phyloP scores from a whole-genome alignment of 2,888 invertebrate species.

The Lymantria monacha region DNA sequence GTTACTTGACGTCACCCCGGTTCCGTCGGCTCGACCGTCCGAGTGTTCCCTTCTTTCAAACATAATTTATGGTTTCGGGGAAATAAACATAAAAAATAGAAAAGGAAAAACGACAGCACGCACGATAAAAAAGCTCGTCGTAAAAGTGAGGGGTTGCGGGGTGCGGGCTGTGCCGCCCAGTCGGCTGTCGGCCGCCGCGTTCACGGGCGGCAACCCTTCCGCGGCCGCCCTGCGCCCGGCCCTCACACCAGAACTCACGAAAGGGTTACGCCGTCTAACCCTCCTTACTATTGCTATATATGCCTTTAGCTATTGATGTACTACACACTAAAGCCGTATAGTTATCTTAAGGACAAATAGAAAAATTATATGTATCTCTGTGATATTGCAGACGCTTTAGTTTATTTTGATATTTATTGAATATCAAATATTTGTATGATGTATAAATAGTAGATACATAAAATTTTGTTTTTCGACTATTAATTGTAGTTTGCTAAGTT shows the following conservation, averaged over 20 bases:
- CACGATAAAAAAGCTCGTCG: slow-evolving; percentile 82
- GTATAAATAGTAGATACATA: slow-evolving; percentile 1
- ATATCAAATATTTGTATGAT: background rate
- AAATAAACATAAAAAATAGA: slow-evolving; percentile 84
- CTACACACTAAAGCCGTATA: slow-evolving; percentile 1
- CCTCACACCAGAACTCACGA: slow-evolving; percentile 54
- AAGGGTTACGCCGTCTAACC: slow-evolving; percentile 77
- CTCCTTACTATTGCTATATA: slow-evolving; percentile 45
- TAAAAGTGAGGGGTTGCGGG: slow-evolving; percentile 70
- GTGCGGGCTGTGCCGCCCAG: slow-evolving; percentile 52
- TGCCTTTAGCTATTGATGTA: slow-evolving; percentile 32
- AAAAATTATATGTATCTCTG: background rate
- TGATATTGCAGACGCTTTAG: background rate
- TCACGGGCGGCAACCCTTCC: slow-evolving; percentile 77
- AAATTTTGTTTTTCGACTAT: too few species aligned
- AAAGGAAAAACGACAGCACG: slow-evolving; percentile 82
- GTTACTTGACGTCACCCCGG: slow-evolving; percentile 74
- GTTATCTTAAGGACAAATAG: background rate
- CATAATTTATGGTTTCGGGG: slow-evolving; percentile 83
- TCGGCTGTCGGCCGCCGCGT: slow-evolving; percentile 40
- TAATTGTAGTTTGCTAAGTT: too few species aligned
- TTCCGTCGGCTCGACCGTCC: slow-evolving; percentile 77
- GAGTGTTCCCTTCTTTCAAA: slow-evolving; percentile 82
- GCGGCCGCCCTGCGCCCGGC: slow-evolving; percentile 62
- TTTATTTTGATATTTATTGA: background rate